phyloP scores from a whole-genome alignment of 2,888 invertebrate species.

The Drosophila barbarae region DNA sequence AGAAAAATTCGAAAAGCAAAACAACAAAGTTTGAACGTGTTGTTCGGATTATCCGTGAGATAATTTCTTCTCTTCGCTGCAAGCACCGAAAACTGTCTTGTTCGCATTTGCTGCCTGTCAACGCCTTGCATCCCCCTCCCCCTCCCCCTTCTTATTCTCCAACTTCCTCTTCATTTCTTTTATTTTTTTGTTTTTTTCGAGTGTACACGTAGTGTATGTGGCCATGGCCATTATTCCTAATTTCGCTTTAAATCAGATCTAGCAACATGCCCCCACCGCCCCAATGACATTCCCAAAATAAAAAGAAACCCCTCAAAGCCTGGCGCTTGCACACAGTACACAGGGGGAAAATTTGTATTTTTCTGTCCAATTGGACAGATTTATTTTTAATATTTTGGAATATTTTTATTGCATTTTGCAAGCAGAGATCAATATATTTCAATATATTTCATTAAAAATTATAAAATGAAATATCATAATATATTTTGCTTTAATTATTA shows the following conservation, averaged over 20 bases:
- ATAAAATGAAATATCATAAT: background rate
- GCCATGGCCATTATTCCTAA: slow-evolving; percentile 77
- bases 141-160: background rate
- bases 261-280: slow-evolving; percentile 49
- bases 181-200: slow-evolving; percentile 1
- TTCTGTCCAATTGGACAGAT: too few species aligned
- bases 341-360: background rate
- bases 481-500: background rate
- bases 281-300: slow-evolving; percentile 46
- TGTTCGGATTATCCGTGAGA: slow-evolving; percentile 74
- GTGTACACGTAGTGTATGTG: slow-evolving; percentile 32
- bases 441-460: too few species aligned
- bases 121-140: slow-evolving; percentile 43
- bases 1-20: slow-evolving; percentile 18
- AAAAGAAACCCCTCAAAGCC: slow-evolving; percentile 9
- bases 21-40: slow-evolving; percentile 56
- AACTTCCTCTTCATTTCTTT: background rate
- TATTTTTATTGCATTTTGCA: background rate
- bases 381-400: too few species aligned
- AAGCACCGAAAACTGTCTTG: slow-evolving; percentile 63
- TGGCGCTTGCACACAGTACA: slow-evolving; percentile 18
- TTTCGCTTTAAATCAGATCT: slow-evolving; percentile 77
- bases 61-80: slow-evolving; percentile 58
- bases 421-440: too few species aligned
- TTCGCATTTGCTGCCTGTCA: slow-evolving; percentile 71